Conservation (phyloP, 2,113 vertebrate genomes). For the Puffinus mauretanicus region DNA sequence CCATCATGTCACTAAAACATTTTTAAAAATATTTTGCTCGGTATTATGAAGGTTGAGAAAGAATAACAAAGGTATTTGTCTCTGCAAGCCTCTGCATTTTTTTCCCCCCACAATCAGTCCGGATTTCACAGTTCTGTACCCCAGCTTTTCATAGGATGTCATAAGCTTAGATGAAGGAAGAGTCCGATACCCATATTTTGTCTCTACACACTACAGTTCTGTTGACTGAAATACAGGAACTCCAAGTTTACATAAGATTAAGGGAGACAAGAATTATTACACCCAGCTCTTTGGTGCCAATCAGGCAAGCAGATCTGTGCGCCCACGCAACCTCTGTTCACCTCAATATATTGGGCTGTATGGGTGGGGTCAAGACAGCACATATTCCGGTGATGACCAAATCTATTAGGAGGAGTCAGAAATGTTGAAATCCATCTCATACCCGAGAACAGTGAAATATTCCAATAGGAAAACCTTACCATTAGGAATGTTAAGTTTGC, state of each 20-base stretch:
- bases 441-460: not conserved
- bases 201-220: not conserved
- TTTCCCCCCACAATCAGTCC: not conserved
- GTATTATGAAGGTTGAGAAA: not conserved
- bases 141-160: not conserved
- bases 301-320: not conserved
- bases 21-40: not conserved
- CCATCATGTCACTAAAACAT: not conserved
- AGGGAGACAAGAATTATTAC: not conserved
- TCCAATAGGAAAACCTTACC: not conserved
- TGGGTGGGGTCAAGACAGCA: not conserved
- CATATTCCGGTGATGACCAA: not conserved
- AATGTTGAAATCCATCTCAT: not conserved
- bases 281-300: not conserved
- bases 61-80: not conserved
- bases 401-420: not conserved
- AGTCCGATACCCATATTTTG: not conserved
- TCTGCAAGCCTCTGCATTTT: not conserved
- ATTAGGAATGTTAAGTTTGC: not conserved
- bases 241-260: not conserved
- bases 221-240: not conserved
- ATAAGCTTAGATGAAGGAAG: not conserved
- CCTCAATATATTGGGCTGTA: rapidly evolving
- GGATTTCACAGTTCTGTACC: not conserved
- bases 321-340: not conserved